phyloP scores from a whole-genome alignment of 1,140 invertebrate genomes.

The Drosophila bipectinata region DNA sequence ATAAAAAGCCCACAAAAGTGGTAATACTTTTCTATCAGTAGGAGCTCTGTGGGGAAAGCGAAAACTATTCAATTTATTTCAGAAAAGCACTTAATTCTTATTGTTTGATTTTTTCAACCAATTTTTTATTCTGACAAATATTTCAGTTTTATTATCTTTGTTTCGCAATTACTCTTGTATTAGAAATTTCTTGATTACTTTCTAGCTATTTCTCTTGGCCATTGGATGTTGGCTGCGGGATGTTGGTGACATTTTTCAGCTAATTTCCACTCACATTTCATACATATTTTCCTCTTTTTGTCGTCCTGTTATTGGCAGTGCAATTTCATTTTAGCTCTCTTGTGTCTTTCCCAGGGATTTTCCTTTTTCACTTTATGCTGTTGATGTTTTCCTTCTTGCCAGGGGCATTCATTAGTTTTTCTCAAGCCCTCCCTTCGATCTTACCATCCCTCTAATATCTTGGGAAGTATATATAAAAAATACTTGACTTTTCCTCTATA shows the following conservation, averaged over 20 bases:
- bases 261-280: slow-evolving; percentile 54
- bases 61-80: not conserved
- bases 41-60: not conserved
- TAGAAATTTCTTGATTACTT: slow-evolving; percentile 18
- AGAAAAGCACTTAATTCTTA: not conserved
- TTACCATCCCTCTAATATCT: not conserved
- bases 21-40: slow-evolving; percentile 1
- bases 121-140: not conserved
- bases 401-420: slow-evolving; percentile 42
- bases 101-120: not conserved
- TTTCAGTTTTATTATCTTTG: not conserved
- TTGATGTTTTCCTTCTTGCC: slow-evolving; percentile 35
- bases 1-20: slow-evolving; percentile 21
- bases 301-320: slow-evolving; percentile 53
- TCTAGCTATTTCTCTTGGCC: slow-evolving; percentile 11
- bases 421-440: not conserved
- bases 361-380: slow-evolving; percentile 16
- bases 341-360: slow-evolving; percentile 6
- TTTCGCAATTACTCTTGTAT: slow-evolving; percentile 20
- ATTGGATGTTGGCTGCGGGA: not conserved
- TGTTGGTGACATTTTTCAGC: slow-evolving; percentile 56
- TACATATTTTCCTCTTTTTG: slow-evolving; percentile 31
- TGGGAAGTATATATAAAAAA: slow-evolving; percentile 41
- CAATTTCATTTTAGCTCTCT: slow-evolving; percentile 33
- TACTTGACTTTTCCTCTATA: slow-evolving; percentile 19